phyloP scores from a whole-genome alignment of 2,888 invertebrate genomes.

The Helleia helle region DNA sequence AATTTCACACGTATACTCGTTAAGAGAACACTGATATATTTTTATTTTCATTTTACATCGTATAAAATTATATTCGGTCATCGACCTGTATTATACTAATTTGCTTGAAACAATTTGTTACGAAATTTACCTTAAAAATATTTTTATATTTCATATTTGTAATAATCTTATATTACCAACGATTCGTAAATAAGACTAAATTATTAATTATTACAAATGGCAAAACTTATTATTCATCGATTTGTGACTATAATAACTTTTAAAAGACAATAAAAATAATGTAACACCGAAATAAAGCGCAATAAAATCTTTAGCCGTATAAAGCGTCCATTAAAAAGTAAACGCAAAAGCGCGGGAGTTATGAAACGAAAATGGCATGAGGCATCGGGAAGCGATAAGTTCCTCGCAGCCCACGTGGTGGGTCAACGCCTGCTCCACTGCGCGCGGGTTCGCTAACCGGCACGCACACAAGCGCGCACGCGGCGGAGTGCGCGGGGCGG shows the following conservation, averaged over 20 bases:
- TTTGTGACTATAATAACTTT: too few relatives aligned
- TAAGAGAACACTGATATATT: too few relatives aligned
- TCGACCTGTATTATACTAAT: conserved; percentile 5
- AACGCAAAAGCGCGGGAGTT: conserved; percentile 23
- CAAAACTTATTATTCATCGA: too few relatives aligned
- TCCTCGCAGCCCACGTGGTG: conserved; percentile 58
- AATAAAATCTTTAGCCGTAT: not conserved
- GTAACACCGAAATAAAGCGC: too few relatives aligned
- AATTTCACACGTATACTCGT: too few relatives aligned
- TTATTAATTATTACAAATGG: too few relatives aligned
- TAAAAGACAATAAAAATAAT: too few relatives aligned
- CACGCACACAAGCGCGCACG: conserved; percentile 22
- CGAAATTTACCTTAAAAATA: too few relatives aligned
- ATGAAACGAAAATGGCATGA: conserved; percentile 27
- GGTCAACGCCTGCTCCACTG: conserved; percentile 70
- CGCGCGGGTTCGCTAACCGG: conserved; percentile 56
- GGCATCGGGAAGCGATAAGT: conserved; percentile 37
- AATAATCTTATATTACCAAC: too few relatives aligned
- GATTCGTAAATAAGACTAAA: too few relatives aligned
- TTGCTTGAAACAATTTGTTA: not conserved
- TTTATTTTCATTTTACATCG: not conserved
- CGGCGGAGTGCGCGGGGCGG: conserved; percentile 12
- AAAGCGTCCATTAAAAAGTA: conserved; percentile 14
- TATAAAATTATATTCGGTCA: not conserved
- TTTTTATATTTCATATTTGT: too few relatives aligned